Conservation (phyloP, 2,797 vertebrate species). For the Petrocephalus sullivani region DNA sequence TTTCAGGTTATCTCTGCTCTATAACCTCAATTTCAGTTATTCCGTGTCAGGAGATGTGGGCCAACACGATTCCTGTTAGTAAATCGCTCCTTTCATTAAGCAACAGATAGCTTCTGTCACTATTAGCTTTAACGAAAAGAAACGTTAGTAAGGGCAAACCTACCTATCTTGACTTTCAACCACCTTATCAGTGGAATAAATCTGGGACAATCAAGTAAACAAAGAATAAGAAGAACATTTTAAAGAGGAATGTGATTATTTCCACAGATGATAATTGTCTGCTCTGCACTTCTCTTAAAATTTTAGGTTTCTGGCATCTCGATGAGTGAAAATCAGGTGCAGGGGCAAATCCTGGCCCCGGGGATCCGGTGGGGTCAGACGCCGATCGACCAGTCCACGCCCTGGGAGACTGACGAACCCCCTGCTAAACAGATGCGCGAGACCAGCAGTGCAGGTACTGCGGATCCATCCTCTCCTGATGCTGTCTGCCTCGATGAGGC, state of each 20-base stretch:
- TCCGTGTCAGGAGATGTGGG: background rate
- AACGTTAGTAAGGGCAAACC: background rate
- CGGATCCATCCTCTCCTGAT: too few species aligned
- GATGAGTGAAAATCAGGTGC: constrained; percentile 83
- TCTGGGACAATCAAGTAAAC: constrained; percentile 11
- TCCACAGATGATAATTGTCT: background rate
- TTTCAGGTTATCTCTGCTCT: constrained; percentile 17
- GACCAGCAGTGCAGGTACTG: constrained; percentile 80
- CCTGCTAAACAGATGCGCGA: constrained; percentile 93
- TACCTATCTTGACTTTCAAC: background rate
- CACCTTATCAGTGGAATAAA: background rate
- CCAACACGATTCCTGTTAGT: background rate
- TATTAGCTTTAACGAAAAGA: background rate
- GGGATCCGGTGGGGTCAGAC: constrained; percentile 97
- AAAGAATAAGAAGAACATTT: constrained; percentile 15
- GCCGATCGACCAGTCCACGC: constrained; percentile 96
- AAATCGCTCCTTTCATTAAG: constrained; percentile 7
- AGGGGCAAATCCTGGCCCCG: constrained; percentile 80
- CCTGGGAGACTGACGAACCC: constrained; percentile 97
- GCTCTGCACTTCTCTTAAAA: constrained; percentile 36
- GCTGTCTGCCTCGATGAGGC: background rate
- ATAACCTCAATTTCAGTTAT: constrained; percentile 17
- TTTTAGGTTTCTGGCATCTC: constrained; percentile 83
- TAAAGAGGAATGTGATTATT: background rate
- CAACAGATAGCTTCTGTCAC: background rate